Evolutionary conservation across 2,113 vertebrate genomes (phyloP).

Genomic region (Planiliza haematocheilus): DNA sequence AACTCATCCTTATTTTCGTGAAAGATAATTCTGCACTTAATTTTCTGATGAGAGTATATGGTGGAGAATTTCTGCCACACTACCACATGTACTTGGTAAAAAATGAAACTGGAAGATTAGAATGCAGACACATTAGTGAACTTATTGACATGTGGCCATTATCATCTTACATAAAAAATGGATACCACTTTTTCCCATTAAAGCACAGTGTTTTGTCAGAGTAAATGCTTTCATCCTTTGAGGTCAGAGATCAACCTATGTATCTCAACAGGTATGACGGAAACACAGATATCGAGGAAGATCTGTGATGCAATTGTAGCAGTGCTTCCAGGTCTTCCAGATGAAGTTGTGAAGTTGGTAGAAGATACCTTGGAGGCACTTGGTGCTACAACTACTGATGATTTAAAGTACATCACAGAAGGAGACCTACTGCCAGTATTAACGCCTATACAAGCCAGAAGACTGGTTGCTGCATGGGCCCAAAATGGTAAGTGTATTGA

Average conservation of each 20-base stretch:
- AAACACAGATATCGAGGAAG: constrained; percentile 25
- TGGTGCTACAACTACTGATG: too few relatives aligned
- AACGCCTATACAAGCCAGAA: constrained; percentile 17
- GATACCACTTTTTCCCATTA: constrained; percentile 54
- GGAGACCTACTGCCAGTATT: constrained; percentile 13
- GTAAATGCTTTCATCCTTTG: constrained; percentile 11
- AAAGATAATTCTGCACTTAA: constrained; percentile 42
- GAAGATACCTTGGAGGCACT: constrained; percentile 26
- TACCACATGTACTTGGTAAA: constrained; percentile 47
- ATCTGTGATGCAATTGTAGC: constrained; percentile 18
- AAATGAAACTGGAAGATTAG: constrained; percentile 29
- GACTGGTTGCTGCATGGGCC: constrained; percentile 24
- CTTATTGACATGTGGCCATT: constrained; percentile 58
- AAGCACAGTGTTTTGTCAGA: constrained; percentile 49
- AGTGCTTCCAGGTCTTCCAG: constrained; percentile 39
- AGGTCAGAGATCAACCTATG: constrained; percentile 2
- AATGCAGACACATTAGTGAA: constrained; percentile 39
- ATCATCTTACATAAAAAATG: constrained; percentile 36
- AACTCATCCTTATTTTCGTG: constrained; percentile 47
- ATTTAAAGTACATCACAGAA: constrained; percentile 19
- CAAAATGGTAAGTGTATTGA: constrained; percentile 19
- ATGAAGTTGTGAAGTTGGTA: constrained; percentile 13
- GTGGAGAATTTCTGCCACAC: constrained; percentile 31
- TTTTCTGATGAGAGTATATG: constrained; percentile 38
- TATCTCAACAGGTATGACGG: constrained; percentile 49